Conservation (phyloP, 2,113 vertebrate genomes). For the Lepus europaeus region DNA sequence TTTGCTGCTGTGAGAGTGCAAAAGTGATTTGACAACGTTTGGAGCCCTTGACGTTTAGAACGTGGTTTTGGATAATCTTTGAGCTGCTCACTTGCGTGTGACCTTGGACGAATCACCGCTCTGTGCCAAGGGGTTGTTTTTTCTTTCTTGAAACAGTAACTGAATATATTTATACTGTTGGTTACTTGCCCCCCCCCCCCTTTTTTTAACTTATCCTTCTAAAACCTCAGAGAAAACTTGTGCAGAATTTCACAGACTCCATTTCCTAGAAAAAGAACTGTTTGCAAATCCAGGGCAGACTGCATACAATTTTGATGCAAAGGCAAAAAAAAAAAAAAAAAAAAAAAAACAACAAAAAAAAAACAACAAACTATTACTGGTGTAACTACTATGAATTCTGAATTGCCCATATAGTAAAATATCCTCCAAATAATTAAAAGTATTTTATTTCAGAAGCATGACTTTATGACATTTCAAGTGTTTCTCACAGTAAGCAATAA, state of each 20-base stretch:
- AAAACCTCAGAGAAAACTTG: not conserved
- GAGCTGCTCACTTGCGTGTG: not conserved
- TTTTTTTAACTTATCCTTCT: not conserved
- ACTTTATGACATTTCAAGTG: not conserved
- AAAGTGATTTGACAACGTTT: not conserved
- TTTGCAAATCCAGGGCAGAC: not conserved
- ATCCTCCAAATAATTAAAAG: constrained; percentile 16
- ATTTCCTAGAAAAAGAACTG: not conserved
- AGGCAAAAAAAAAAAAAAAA: not conserved
- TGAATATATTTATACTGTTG: not conserved
- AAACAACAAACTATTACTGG: not conserved
- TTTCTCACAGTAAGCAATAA: constrained; percentile 39
- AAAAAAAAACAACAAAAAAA: no score
- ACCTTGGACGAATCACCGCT: not conserved
- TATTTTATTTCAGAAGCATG: constrained; percentile 45
- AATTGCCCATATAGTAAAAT: constrained; percentile 32
- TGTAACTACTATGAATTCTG: not conserved
- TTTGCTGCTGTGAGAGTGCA: constrained; percentile 3
- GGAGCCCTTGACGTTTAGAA: not conserved
- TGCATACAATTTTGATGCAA: not conserved
- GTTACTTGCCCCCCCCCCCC: no score
- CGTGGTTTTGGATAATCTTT: not conserved
- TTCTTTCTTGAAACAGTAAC: not conserved
- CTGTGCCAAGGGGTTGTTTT: not conserved
- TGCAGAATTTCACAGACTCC: not conserved